Base-by-base conservation (phyloP, 2,888 invertebrate genomes). In the Microctonus aethiopoides region DNA sequence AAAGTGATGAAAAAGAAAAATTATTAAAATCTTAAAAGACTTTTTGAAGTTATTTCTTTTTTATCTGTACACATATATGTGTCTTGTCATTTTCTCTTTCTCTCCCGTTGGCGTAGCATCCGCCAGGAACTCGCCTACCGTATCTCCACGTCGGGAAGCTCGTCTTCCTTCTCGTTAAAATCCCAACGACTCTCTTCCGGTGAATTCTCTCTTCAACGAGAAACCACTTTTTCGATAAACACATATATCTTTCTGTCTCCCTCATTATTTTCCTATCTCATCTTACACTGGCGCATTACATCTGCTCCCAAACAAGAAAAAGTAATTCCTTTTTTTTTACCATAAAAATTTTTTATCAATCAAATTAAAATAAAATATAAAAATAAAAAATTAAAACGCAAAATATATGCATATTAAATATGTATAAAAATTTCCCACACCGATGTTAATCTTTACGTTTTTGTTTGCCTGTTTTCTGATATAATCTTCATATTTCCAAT, bases 121-220 rank as follows among this genome's bases (percentile, higher is more conserved):
- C 66, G 70, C 56, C 54, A 41, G 24, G 61, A 70, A 65, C 60
- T 70, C 62, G 70, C 46, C 61, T 70, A 70, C 61, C 70, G 70
- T 70, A 70, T 70, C 70, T 70, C 70, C 70, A 66, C 56, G 66
- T 70, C 70, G 59, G 59, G 66, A 57, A 59, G 59, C 39, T 67
- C 26, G 59, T 67, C 66, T 70, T 70, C 66, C 66, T 67, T 70
- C 70, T 70, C 70, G 70, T 70, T 70, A 70, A 70, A 70, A 70
- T 66, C 62, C 26, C 70, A 70, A 70, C 70, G 70, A 67, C 70
- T 70, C 61, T 67, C 70, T 66, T 70, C 70, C 70, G 70, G 70
- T 70, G 61, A 32, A 39, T 54, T 65, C 34, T 61, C 46, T 51
- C 51, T 56, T 54, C 34, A 56, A 65, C 65, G 56, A 41, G 56